Percentiles rank a stretch among this genome's conserved stretches.
These are phyloP conservation scores for Seriola quinqueradiata DNA, from an alignment of 2,113 vertebrate species.

Conservation along the genomic window DNA sequence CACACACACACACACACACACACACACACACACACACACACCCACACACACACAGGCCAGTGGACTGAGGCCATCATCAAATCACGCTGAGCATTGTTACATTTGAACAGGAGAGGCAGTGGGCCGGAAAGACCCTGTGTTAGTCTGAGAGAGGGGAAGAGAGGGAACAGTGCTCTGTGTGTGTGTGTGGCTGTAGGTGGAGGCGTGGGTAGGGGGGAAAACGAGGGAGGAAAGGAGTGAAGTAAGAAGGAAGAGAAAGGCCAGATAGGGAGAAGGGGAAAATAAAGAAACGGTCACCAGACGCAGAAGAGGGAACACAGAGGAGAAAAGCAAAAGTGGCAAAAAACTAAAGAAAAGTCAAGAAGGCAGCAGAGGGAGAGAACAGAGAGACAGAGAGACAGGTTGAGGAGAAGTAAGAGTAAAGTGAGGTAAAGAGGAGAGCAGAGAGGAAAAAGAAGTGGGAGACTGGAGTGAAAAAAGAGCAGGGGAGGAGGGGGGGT, in stretches of 20 bases:
- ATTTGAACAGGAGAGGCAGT: slow-evolving; percentile 78
- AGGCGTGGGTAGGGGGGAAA: neutral
- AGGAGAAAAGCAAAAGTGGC: slow-evolving; percentile 36
- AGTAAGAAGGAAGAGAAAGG: slow-evolving; percentile 49
- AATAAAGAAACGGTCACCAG: slow-evolving; percentile 51
- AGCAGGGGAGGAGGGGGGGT: neutral
- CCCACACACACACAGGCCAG: slow-evolving; percentile 40
- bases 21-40: slow-evolving; percentile 20
- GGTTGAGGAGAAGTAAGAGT: slow-evolving; percentile 3
- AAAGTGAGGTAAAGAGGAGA: slow-evolving; percentile 17
- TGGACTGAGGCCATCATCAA: slow-evolving; percentile 81
- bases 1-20: slow-evolving; percentile 46
- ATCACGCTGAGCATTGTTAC: slow-evolving; percentile 83
- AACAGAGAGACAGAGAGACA: neutral
- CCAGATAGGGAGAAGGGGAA: slow-evolving; percentile 52
- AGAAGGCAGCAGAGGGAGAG: slow-evolving; percentile 30
- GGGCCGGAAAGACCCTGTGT: slow-evolving; percentile 80
- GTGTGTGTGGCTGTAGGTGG: slow-evolving; percentile 20
- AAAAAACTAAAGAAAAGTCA: slow-evolving; percentile 57
- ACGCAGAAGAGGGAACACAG: slow-evolving; percentile 50
- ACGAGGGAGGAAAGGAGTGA: slow-evolving; percentile 40
- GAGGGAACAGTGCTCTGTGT: slow-evolving; percentile 40
- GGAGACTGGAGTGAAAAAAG: slow-evolving; percentile 38
- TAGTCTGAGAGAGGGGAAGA: slow-evolving; percentile 65
- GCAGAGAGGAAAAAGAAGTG: slow-evolving; percentile 23